Base-by-base conservation (phyloP, 1,140 invertebrate species). In the Araneus ventricosus region DNA sequence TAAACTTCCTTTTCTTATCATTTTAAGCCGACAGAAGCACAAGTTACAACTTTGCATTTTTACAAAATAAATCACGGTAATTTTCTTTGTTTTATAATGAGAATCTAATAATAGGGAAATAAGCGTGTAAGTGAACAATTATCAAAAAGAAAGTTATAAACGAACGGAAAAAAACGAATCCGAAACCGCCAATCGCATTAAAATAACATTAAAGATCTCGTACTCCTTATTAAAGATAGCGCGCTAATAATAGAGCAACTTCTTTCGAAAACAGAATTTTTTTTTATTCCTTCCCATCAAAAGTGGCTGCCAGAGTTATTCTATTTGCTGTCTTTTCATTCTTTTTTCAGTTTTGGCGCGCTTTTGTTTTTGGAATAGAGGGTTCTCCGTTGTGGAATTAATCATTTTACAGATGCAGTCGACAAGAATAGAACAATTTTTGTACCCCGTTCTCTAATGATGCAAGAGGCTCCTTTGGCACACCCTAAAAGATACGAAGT, bases 361-460 rank as follows among this genome's bases (percentile, higher is more conserved):
- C 82, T 90, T 90, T 75, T 75, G 59, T 75, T 75, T 75, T 75
- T 34, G 20, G 27, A 37, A 20, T 34, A 57, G 30, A 75, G 34
- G 30, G 17, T 75, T 75, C 30, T 61, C 89, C 52, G 63, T 84
- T 90, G 39, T 84, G 39, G 79, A 90, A 90, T 90, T 90, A 90
- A 90, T 90, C 89, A 90, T 90, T 90, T 90, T 90, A 84, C 89
- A 90, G 89, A 90, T 90, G 91, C 91, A 20, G 82, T 45, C 30
- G 91, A 92, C 91, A 92, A 92, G 82, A 92, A 92, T 86, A 92
- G 91, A 86, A 87, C 39, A 86, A 86, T 92, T 92, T 92, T 92
- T 90, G 82, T n/a, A n/a, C 57, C 24, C 45, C 34, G 37, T 59
- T 90, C 91, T 90, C 89, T 90, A 90, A 90, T 90, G 89, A 90